Conservation (phyloP, 2,113 vertebrate genomes). For the Datnioides undecimradiatus region DNA sequence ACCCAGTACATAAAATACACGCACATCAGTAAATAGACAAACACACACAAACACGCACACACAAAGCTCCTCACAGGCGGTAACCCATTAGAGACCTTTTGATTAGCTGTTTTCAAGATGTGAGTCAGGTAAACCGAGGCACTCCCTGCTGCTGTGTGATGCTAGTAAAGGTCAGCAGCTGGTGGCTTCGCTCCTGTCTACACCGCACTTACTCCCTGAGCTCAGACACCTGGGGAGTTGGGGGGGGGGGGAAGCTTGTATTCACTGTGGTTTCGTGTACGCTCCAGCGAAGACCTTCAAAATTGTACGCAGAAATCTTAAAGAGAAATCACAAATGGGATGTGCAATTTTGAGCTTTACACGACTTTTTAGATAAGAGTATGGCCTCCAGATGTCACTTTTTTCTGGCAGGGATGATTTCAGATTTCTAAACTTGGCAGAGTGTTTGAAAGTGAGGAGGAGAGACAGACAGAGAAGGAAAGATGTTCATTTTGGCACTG, state of each 20-base stretch:
- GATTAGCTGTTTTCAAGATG: conserved; percentile 73
- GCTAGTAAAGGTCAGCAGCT: conserved; percentile 78
- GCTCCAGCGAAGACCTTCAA: conserved; percentile 4
- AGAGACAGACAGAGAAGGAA: conserved; percentile 14
- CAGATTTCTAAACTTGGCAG: conserved; percentile 53
- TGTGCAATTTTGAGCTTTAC: conserved; percentile 14
- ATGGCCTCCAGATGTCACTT: conserved; percentile 27
- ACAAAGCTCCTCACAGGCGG: conserved; percentile 48
- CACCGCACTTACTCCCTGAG: conserved; percentile 32
- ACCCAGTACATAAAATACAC: neutral
- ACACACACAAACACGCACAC: conserved; percentile 24
- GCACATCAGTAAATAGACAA: conserved; percentile 22
- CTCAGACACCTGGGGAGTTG: conserved; percentile 30
- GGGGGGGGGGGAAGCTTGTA: neutral
- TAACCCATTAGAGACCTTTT: conserved; percentile 73
- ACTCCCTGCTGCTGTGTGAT: conserved; percentile 65
- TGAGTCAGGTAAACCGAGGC: conserved; percentile 67
- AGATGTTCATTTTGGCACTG: conserved; percentile 19
- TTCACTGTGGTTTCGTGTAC: conserved; percentile 38
- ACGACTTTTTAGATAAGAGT: neutral
- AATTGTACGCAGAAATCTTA: conserved; percentile 8
- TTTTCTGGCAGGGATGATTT: conserved; percentile 34
- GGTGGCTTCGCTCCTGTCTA: conserved; percentile 50
- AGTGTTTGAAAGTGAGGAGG: conserved; percentile 24
- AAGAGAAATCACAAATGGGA: neutral